These are phyloP conservation scores for Lucinisca nassula DNA, from an alignment of 2,888 invertebrate species.

Conservation along the genomic window DNA sequence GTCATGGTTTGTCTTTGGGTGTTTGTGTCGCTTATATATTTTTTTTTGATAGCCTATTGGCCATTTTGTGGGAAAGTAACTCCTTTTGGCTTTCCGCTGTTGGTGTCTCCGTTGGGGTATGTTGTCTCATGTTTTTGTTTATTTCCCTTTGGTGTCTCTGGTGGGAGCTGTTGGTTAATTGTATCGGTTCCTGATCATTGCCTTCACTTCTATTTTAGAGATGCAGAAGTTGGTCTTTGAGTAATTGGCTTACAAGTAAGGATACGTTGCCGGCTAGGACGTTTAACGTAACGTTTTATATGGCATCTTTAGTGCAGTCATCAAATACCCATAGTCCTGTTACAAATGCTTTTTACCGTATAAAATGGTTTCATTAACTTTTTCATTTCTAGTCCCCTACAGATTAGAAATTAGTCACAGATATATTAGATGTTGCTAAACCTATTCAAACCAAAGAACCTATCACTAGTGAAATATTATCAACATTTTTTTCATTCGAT, in stretches of 20 bases:
- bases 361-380: constrained; percentile 56
- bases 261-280: constrained; percentile 54
- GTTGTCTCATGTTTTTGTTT: too few relatives aligned
- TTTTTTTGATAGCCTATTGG: too few relatives aligned
- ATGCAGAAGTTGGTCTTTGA: constrained; percentile 39
- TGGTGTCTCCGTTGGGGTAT: too few relatives aligned
- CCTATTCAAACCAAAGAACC: constrained; percentile 51
- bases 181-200: too few relatives aligned
- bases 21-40: too few relatives aligned
- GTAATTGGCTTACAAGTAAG: constrained; percentile 30
- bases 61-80: too few relatives aligned
- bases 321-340: constrained; percentile 48
- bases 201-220: too few relatives aligned
- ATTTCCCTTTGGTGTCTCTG: too few relatives aligned
- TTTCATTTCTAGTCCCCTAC: constrained; percentile 47
- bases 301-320: constrained; percentile 41
- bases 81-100: too few relatives aligned
- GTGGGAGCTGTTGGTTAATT: too few relatives aligned
- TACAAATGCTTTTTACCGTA: constrained; percentile 49
- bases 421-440: constrained; percentile 40
- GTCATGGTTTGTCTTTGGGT: too few relatives aligned
- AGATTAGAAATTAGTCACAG: constrained; percentile 33
- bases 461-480: constrained; percentile 18
- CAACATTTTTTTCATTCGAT: constrained; percentile 16
- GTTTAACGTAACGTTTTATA: constrained; percentile 52